These are phyloP conservation scores for Mesopsocus fuscifrons DNA, from an alignment of 2,888 invertebrate genomes.

Conservation along the genomic window DNA sequence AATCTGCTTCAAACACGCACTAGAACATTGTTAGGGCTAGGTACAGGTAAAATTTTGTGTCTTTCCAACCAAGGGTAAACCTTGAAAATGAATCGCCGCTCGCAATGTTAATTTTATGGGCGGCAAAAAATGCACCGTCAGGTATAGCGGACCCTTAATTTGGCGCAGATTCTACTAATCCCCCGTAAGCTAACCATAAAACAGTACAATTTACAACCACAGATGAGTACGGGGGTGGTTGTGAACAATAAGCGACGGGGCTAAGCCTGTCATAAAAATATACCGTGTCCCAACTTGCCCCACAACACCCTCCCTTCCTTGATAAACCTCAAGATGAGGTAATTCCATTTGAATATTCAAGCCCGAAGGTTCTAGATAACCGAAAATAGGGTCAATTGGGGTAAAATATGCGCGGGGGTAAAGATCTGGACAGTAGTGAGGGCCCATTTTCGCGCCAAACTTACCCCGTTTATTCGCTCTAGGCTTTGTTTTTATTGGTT, in stretches of 20 bases:
- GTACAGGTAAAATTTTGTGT: too few species aligned
- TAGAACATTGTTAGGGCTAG: too few species aligned
- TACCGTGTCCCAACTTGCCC: too few species aligned
- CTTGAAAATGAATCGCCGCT: too few species aligned
- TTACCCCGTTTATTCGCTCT: neutral
- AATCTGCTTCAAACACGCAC: too few species aligned
- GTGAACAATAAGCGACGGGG: too few species aligned
- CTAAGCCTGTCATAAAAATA: neutral
- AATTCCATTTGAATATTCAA: slow-evolving; percentile 9
- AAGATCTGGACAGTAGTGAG: neutral
- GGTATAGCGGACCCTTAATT: too few species aligned
- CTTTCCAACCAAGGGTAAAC: too few species aligned
- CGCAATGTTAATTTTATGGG: too few species aligned
- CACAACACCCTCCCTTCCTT: too few species aligned
- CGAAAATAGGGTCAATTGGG: slow-evolving; percentile 3
- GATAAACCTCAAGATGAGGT: neutral
- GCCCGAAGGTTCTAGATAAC: neutral
- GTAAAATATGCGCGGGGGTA: neutral
- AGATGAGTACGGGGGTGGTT: neutral
- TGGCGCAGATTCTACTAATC: neutral
- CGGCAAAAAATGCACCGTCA: too few species aligned
- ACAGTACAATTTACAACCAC: neutral
- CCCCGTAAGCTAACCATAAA: neutral
- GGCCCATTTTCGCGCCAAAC: too few species aligned
- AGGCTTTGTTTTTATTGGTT: neutral